Percentiles rank a stretch among this genome's conserved stretches.
These are phyloP conservation scores for Coelinius sp. DNA, from an alignment of 2,888 invertebrate species.

Conservation along the genomic window DNA sequence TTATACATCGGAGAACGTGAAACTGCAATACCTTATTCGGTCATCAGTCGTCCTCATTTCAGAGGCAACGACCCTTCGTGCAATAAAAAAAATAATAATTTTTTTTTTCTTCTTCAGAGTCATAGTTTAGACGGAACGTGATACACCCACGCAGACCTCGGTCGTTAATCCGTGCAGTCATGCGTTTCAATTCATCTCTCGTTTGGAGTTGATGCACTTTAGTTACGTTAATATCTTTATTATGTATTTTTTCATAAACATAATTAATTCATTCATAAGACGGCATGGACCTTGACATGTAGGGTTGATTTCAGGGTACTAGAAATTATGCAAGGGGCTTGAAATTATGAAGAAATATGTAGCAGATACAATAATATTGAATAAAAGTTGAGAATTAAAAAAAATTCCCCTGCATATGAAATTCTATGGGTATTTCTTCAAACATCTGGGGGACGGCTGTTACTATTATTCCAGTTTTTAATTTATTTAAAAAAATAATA, in stretches of 20 bases:
- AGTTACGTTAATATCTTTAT: slow-evolving; percentile 25
- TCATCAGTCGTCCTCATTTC: not conserved
- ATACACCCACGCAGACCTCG: slow-evolving; percentile 9
- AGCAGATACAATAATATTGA: too few species aligned
- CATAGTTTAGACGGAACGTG: not conserved
- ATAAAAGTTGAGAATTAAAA: too few species aligned
- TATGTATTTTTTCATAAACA: not conserved
- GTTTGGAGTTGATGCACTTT: slow-evolving; percentile 31
- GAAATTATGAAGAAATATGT: too few species aligned
- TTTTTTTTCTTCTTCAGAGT: too few species aligned
- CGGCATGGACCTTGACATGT: too few species aligned
- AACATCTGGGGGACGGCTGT: too few species aligned
- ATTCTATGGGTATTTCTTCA: too few species aligned
- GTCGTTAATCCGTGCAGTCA: slow-evolving; percentile 27
- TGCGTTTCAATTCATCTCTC: slow-evolving; percentile 34
- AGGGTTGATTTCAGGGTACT: too few species aligned
- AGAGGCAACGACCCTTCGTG: slow-evolving; percentile 12
- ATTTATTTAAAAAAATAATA: too few species aligned
- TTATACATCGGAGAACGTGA: not conserved
- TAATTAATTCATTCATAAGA: slow-evolving; percentile 27
- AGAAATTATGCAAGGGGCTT: too few species aligned
- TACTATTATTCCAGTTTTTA: too few species aligned
- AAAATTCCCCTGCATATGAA: too few species aligned
- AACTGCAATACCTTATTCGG: slow-evolving; percentile 20
- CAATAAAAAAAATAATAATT: not conserved